Evolutionary conservation across 2,888 invertebrate species (phyloP).

Genomic region (Eupithecia subumbrata): DNA sequence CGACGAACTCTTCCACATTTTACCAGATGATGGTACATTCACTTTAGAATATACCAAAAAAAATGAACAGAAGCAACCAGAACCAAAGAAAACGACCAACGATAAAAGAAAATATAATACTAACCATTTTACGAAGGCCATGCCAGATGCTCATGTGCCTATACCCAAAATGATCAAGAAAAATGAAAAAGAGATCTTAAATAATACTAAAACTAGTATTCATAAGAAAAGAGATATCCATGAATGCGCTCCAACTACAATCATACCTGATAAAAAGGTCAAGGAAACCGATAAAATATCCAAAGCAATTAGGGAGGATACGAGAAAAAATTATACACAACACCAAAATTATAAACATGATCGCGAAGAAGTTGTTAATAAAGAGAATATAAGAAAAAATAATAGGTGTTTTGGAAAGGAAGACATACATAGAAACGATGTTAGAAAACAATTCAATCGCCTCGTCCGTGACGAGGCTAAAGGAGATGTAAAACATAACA

Average conservation of each 20-base stretch:
- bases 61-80: not conserved
- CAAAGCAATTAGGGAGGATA: not conserved
- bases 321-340: not conserved
- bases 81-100: not conserved
- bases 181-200: not conserved
- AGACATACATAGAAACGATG: conserved; percentile 1
- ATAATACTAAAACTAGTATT: not conserved
- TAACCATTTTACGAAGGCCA: not conserved
- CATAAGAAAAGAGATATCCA: not conserved
- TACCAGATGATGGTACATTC: not conserved
- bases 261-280: not conserved
- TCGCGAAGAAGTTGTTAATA: not conserved
- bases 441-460: not conserved
- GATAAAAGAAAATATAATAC: not conserved
- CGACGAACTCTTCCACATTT: not conserved
- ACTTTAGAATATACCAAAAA: not conserved
- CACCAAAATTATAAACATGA: not conserved
- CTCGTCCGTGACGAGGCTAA: not conserved
- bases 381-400: not conserved
- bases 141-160: not conserved
- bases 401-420: not conserved
- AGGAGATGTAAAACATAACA: not conserved
- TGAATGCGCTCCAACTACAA: not conserved
- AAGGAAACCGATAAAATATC: not conserved
- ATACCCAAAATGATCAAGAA: not conserved